phyloP scores from a whole-genome alignment of 2,113 vertebrate species.

The Arvicanthis niloticus region DNA sequence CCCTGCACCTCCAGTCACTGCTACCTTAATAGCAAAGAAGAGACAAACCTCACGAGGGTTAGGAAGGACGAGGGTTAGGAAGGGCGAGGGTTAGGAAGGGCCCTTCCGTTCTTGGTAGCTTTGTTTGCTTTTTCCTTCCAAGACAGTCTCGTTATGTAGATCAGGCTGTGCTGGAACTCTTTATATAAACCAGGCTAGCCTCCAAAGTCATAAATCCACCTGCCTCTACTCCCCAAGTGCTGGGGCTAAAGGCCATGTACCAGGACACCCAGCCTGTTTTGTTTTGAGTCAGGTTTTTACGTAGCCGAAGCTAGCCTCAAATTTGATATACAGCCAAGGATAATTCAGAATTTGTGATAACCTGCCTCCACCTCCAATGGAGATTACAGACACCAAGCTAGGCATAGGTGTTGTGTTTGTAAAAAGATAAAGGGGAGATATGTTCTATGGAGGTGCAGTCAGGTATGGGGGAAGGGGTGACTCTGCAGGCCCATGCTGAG shows the following conservation, averaged over 20 bases:
- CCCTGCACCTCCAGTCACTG: rapidly evolving
- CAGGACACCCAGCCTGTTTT: neutral
- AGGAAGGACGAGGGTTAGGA: no score
- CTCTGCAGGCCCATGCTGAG: no score
- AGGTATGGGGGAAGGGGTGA: no score
- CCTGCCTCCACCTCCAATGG: neutral
- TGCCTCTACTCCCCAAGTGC: neutral
- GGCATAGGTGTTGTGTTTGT: neutral
- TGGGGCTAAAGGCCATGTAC: neutral
- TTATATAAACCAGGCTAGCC: neutral
- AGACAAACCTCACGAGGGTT: no score
- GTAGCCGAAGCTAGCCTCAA: neutral
- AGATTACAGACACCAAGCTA: neutral
- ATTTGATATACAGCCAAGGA: neutral
- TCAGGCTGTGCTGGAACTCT: neutral
- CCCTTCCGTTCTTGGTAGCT: rapidly evolving
- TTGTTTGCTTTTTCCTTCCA: no score
- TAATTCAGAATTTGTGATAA: neutral
- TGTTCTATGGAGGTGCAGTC: no score
- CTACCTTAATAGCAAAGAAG: rapidly evolving
- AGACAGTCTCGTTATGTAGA: neutral
- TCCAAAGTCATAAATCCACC: neutral
- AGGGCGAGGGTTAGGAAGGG: no score
- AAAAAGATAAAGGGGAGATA: no score
- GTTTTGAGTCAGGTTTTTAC: neutral